Base-by-base conservation (phyloP, 2,888 invertebrate species). In the Patella caerulea region DNA sequence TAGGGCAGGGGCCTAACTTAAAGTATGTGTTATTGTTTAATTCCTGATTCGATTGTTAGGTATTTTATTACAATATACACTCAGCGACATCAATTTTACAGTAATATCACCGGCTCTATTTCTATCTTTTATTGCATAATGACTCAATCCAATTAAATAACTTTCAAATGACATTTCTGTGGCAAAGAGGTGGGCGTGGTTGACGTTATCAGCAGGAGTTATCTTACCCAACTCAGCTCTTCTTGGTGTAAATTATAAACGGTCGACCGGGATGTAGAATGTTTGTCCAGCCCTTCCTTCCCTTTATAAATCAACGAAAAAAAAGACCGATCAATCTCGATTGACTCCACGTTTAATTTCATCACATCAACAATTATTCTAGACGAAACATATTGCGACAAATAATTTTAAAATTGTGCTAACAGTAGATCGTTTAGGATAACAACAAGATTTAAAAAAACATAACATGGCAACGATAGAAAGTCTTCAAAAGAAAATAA, bases 401-500 rank as follows among this genome's bases (percentile, higher is more conserved):
- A 65, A 19, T 24, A 24, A 65, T 19, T 65, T 24, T 11, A 65
- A 65, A 65, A 3, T 24, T 65, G 12, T 1, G 9, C 19, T 65
- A 19, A 65, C 17, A 11, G 12, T 24, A 4, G 24, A 65, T 19
- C 24, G 19, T 24, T 65, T 24, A 11, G 12, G 65, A 24, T 3
- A 12, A 65, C 19, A 7, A 7, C 2, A 24, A 12, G 2, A 0
- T 2, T 15, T 3, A 11, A 65, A 24, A 65, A 24, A 19, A 15
- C 12, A 59, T 45, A 79, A 65, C 11, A 89, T 87, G 87, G 83
- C 85, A 0, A 78, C 82, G 3, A 79, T 96, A 24, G 92, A 93
- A 78, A 94, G 94, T 78, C 91, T 96, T 74, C 94, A 95, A 89
- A 83, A 86, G 65, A 84, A 86, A 76, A 85, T 92, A 3, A 92